phyloP scores from a whole-genome alignment of 2,113 vertebrate species.

The Turdus rufiventris region DNA sequence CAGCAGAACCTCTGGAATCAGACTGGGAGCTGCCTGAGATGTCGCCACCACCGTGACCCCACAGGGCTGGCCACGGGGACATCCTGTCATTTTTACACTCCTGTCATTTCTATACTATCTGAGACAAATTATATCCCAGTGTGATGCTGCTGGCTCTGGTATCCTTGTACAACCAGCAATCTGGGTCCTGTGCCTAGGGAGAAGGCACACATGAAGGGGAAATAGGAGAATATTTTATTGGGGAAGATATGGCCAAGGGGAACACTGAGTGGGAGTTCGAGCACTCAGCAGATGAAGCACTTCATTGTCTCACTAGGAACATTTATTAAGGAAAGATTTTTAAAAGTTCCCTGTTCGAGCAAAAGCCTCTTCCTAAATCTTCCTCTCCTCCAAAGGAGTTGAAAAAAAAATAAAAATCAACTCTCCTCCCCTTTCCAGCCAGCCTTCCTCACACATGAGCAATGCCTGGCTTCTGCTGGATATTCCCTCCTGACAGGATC shows the following conservation, averaged over 20 bases:
- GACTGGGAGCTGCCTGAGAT: background rate
- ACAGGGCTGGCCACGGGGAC: background rate
- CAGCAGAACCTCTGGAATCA: background rate
- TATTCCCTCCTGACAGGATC: conserved; percentile 17
- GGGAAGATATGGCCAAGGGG: background rate
- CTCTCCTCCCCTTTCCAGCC: background rate
- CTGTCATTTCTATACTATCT: background rate
- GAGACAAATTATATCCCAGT: background rate
- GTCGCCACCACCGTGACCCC: rapidly evolving
- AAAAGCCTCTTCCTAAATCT: background rate
- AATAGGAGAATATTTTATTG: background rate
- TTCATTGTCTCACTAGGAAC: background rate
- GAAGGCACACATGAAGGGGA: background rate
- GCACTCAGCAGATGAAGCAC: background rate
- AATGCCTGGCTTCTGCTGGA: background rate
- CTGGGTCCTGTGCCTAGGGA: background rate
- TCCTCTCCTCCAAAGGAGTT: background rate
- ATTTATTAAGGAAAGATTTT: background rate
- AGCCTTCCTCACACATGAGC: background rate
- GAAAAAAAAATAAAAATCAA: background rate
- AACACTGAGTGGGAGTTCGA: background rate
- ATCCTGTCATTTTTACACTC: background rate
- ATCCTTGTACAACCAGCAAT: background rate
- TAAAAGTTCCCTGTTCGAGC: background rate
- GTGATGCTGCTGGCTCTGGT: background rate